Evolutionary conservation across 2,888 invertebrate species (phyloP).

Genomic region (Hyposoter dolosus): DNA sequence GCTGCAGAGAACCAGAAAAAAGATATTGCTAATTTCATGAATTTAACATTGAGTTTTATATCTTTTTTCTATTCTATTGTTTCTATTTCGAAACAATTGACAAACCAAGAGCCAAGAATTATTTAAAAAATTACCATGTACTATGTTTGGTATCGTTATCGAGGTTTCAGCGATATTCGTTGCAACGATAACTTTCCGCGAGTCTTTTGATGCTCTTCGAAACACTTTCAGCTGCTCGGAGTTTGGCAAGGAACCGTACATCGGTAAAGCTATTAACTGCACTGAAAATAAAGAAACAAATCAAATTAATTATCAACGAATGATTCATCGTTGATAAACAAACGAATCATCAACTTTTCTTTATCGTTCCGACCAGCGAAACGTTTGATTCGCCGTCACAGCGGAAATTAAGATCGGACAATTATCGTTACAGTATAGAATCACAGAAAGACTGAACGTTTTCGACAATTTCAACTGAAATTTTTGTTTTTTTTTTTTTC

Average conservation of each 20-base stretch:
- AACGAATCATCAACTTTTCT: not conserved
- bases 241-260: slow-evolving; percentile 96
- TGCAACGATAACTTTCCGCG: slow-evolving; percentile 95
- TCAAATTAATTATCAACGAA: not conserved
- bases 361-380: too few species aligned
- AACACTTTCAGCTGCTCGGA: slow-evolving; percentile 94
- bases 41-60: too few species aligned
- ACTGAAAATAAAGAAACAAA: slow-evolving; percentile 77
- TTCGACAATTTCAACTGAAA: too few species aligned
- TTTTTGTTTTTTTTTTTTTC: too few species aligned
- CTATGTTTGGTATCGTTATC: slow-evolving; percentile 96
- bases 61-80: too few species aligned
- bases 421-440: too few species aligned
- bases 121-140: slow-evolving; percentile 89
- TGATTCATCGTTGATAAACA: not conserved
- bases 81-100: too few species aligned
- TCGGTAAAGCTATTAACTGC: slow-evolving; percentile 91
- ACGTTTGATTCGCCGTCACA: too few species aligned
- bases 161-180: slow-evolving; percentile 99
- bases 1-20: too few species aligned
- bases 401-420: too few species aligned
- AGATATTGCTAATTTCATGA: too few species aligned
- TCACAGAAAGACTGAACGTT: too few species aligned
- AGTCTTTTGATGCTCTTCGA: slow-evolving; percentile 88
- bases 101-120: not conserved